Evolutionary conservation across 2,888 invertebrate genomes (phyloP).

Genomic region (Ptilodon capucinus): DNA sequence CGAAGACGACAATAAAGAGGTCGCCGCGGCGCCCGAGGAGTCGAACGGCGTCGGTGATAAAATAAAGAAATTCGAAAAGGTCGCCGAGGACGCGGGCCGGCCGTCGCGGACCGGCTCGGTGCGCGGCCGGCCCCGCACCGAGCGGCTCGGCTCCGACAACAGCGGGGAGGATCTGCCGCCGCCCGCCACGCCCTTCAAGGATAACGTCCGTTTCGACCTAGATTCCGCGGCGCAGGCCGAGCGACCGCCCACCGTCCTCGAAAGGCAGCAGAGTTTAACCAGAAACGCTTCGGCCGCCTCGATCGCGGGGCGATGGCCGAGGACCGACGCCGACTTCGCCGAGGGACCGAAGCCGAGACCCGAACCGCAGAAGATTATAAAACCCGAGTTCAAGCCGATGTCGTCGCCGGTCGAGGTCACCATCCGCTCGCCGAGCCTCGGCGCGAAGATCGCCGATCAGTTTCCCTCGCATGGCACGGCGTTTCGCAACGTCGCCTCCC

Average conservation of each 20-base stretch:
- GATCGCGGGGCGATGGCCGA: slow-evolving; percentile 54
- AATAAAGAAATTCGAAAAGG: slow-evolving; percentile 75
- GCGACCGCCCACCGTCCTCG: slow-evolving; percentile 29
- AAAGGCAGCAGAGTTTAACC: slow-evolving; percentile 49
- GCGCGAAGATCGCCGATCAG: slow-evolving; percentile 66
- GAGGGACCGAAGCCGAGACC: slow-evolving; percentile 55
- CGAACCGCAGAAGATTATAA: slow-evolving; percentile 72
- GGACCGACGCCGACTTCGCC: slow-evolving; percentile 41
- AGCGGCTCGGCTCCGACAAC: slow-evolving; percentile 45
- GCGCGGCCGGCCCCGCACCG: slow-evolving; percentile 37
- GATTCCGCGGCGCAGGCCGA: slow-evolving; percentile 17
- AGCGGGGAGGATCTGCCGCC: slow-evolving; percentile 55
- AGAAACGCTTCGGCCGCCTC: slow-evolving; percentile 35
- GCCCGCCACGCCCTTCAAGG: slow-evolving; percentile 65
- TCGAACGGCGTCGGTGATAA: slow-evolving; percentile 76
- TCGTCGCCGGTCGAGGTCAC: slow-evolving; percentile 67
- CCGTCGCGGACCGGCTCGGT: slow-evolving; percentile 67
- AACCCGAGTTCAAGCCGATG: slow-evolving; percentile 74
- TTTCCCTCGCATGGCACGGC: slow-evolving; percentile 77
- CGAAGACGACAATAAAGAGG: slow-evolving; percentile 4
- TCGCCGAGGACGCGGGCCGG: slow-evolving; percentile 63
- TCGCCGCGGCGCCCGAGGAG: slow-evolving; percentile 44
- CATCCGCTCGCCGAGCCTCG: slow-evolving; percentile 72
- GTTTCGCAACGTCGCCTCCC: slow-evolving; percentile 72
- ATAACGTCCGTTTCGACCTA: slow-evolving; percentile 57